Base-by-base conservation (phyloP, 1,140 invertebrate species). In the Zaprionus ghesquierei region DNA sequence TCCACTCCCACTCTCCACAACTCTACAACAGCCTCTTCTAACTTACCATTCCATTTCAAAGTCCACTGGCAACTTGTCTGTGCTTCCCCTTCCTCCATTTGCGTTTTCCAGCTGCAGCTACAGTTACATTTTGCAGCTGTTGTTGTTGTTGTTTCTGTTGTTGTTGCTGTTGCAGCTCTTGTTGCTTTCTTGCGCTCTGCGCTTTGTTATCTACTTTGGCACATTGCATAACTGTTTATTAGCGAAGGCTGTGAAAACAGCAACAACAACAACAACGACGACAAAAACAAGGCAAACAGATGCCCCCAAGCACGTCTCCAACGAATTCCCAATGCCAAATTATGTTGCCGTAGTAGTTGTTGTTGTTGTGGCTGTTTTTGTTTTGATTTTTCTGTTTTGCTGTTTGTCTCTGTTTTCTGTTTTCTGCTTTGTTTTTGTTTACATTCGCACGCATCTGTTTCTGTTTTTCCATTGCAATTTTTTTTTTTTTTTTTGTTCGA, bases 171-270 rank as follows among this genome's bases (percentile, higher is more conserved):
- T 65, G 46, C 46, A 69, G 53, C 20, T 77, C 59, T 70, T 49
- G 41, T 81, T 62, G 75, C 25, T 64, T 68, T 70, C n/a, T 63
- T 71, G 41, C 35, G n/a, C 50, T 35, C 33, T 51, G 15, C 20
- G 53, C 41, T 75, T 60, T 56, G 58, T 56, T 74, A 62, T 74
- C 68, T 63, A 38, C 68, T 81, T 77, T 87, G 80, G 84, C 84
- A 79, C 76, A 82, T 89, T 87, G 84, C 84, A 87, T 87, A 87
- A 87, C 84, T 81, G 84, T 77, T 87, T 86, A 87, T 89, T 89
- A 77, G 76, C 74, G 77, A 82, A 89, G 84, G 84, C 84, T 78
- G 77, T 80, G 64, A 77, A 66, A 65, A 65, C 55, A 63, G 63
- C 63, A 66, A 38, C 68, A 65, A 44, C 62, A 72, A 46, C 25